These are phyloP conservation scores for Rotaria socialis DNA, from an alignment of 2,888 invertebrate genomes.

Conservation along the genomic window DNA sequence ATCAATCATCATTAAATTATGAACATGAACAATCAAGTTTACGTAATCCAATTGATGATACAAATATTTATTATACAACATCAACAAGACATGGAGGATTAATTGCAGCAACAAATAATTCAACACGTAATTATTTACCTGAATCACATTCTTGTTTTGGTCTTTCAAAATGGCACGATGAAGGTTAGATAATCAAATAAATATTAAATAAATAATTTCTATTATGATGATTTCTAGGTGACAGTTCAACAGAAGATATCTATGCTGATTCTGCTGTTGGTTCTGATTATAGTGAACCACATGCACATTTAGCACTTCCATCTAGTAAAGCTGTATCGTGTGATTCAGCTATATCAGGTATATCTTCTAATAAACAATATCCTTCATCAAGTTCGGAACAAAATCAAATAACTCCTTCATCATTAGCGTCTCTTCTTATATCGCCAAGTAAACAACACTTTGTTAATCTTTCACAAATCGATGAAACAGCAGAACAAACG, in stretches of 20 bases:
- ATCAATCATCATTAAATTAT: conserved; percentile 14
- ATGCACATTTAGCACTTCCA: background rate
- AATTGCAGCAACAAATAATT: conserved; percentile 3
- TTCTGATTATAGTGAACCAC: conserved; percentile 33
- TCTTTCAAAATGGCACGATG: conserved; percentile 34
- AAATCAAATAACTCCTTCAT: background rate
- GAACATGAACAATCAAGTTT: conserved; percentile 19
- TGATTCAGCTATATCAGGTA: conserved; percentile 1
- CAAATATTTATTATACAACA: background rate
- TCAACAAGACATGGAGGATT: conserved; percentile 20
- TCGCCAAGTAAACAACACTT: background rate
- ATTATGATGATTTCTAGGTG: background rate
- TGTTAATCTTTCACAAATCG: conserved; percentile 20
- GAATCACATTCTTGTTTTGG: conserved; percentile 37
- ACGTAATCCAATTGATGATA: conserved; percentile 6
- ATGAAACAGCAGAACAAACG: conserved; percentile 12
- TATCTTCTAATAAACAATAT: background rate
- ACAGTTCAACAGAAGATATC: conserved; percentile 21
- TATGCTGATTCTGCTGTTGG: conserved; percentile 31
- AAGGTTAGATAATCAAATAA: background rate
- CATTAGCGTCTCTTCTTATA: background rate
- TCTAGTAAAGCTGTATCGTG: conserved; percentile 29
- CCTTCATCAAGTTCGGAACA: background rate
- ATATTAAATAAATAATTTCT: background rate
- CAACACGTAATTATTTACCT: background rate